phyloP scores from a whole-genome alignment of 2,888 invertebrate species.

The Dryadula phaetusa region DNA sequence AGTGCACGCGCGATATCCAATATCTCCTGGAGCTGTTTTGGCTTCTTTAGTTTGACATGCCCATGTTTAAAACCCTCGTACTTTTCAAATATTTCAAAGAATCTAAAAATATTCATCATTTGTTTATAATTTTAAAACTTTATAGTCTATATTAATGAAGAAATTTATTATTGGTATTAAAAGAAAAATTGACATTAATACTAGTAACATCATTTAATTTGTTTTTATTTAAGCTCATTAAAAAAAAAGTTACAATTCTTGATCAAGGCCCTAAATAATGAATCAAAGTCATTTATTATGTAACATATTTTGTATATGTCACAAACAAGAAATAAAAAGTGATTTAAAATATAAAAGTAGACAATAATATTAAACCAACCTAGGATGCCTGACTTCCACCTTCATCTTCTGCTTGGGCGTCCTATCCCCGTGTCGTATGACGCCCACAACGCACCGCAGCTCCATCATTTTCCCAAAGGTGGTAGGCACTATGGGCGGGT shows the following conservation, averaged over 20 bases:
- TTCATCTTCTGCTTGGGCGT: slow-evolving; percentile 99
- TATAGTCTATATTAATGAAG: no score
- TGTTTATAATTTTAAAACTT: no score
- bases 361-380: slow-evolving; percentile 75
- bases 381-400: slow-evolving; percentile 98
- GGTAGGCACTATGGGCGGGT: slow-evolving; percentile 99
- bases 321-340: no score
- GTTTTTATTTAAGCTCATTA: no score
- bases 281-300: no score
- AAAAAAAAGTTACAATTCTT: no score
- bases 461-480: slow-evolving; percentile 99
- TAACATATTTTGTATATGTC: no score
- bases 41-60: slow-evolving; percentile 98
- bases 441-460: slow-evolving; percentile 96
- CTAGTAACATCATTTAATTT: no score
- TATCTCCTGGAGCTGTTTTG: slow-evolving; percentile 98
- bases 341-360: no score
- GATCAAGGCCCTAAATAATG: no score
- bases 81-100: slow-evolving; percentile 99
- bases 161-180: no score
- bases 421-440: slow-evolving; percentile 98
- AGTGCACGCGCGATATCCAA: slow-evolving; percentile 97
- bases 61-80: slow-evolving; percentile 98
- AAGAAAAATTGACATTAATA: no score
- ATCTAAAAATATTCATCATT: slow-evolving; percentile 83